A percentile compares a stretch with the other conserved stretches of the same genome.
Conservation (phyloP, 1,140 invertebrate species). For the Gryon sp. region DNA sequence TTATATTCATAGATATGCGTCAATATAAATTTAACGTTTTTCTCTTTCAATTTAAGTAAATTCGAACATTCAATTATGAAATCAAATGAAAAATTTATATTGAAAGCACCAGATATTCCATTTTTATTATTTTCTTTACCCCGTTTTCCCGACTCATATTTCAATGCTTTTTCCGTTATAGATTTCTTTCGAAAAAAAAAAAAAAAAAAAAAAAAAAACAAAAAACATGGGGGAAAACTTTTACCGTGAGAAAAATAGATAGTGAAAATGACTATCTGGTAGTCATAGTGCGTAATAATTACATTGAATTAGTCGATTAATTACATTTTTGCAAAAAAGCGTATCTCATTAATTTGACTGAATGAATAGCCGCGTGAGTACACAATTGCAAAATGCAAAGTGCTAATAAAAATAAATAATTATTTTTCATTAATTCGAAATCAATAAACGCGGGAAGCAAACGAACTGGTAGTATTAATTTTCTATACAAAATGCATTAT, state of each 20-base stretch:
- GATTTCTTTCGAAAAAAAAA: conserved; percentile 23
- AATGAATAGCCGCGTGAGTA: conserved; percentile 3
- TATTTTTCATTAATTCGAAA: conserved; percentile 43
- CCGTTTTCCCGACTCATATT: conserved; percentile 25
- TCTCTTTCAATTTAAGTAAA: conserved; percentile 61
- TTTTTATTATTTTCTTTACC: conserved; percentile 28
- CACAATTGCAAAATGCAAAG: not conserved
- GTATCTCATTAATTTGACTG: conserved; percentile 9
- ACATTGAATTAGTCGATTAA: no score
- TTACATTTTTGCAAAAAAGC: conserved; percentile 15
- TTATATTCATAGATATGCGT: conserved; percentile 60
- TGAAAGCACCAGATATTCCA: conserved; percentile 37
- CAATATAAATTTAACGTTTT: conserved; percentile 60
- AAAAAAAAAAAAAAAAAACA: conserved; percentile 1
- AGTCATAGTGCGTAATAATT: no score
- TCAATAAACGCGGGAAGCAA: conserved; percentile 25
- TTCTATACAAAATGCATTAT: conserved; percentile 18
- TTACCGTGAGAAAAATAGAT: no score
- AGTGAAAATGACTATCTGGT: no score
- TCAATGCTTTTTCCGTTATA: conserved; percentile 37
- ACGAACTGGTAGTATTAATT: no score
- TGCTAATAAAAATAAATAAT: conserved; percentile 39
- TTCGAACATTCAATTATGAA: conserved; percentile 58
- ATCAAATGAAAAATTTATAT: conserved; percentile 57
- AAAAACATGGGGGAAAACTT: no score